Evolutionary conservation across 2,797 vertebrate species (phyloP), one percentile per base, ranked within the genome.

Genomic region (Heteromormyrus szaboi): DNA sequence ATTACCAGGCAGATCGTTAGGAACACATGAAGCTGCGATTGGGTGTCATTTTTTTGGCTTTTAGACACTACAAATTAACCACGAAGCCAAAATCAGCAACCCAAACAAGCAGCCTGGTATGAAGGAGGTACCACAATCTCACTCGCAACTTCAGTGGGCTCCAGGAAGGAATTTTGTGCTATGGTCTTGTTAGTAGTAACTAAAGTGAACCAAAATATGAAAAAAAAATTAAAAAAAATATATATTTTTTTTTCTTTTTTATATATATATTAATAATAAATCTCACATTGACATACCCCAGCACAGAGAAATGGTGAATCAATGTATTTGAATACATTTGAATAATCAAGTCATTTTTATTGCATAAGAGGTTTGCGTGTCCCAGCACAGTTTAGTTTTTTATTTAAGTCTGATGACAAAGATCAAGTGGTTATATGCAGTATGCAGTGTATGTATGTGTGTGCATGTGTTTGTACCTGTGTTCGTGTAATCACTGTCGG

Each of bases 41-140:
- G 46, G 65, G 62, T 79, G 68, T 54, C 50, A 53, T 37, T 25
- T 50, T 50, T 88, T 88, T 56, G 87, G 72, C 89, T 87, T 88
- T 89, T 72, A 88, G 65, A 62, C 76, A 72, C 44, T 46, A 54
- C 48, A 89, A 68, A 88, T 88, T 87, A 62, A 53, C 68, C 56
- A 76, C 84, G 88, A 92, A 44, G 88, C 91, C 93, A 91, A 87
- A 90, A 89, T 91, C 90, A 88, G 91, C 90, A 92, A 89, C 90
- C 68, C 91, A n/a, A 88, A 88, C 4, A 89, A 87, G 90, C 91
- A 90, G 41, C 90, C 65, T 62, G 87, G n/a, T 91, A 79, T 89
- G 88, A 0, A 85, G 88, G 91, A 90, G 88, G 89, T 90, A 89
- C 88, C 91, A 89, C 91, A 92, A 89, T 92, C 91, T 90, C 56